Conservation (phyloP, 2,888 invertebrate species). For the Chymomyza fuscimana region DNA sequence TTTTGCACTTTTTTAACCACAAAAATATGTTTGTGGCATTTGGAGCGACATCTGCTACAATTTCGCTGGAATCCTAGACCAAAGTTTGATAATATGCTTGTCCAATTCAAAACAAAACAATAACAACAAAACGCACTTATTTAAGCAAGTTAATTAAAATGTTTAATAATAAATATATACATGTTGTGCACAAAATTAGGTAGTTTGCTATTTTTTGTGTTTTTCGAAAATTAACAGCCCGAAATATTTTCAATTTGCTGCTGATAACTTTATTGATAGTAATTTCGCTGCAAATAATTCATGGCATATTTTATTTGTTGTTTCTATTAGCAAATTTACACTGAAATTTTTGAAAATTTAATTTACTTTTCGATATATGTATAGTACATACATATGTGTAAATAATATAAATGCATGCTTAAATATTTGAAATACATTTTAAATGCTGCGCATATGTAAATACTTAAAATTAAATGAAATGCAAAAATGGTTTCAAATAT, state of each 20-base stretch:
- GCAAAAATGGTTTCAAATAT: not conserved
- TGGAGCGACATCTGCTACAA: slow-evolving; percentile 36
- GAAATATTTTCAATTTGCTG: slow-evolving; percentile 19
- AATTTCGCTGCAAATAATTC: slow-evolving; percentile 18
- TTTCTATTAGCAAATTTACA: slow-evolving; percentile 25
- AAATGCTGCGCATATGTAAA: slow-evolving; percentile 17
- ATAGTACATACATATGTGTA: not conserved
- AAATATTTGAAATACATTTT: slow-evolving; percentile 31
- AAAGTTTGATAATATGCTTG: slow-evolving; percentile 16
- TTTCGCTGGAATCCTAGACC: slow-evolving; percentile 12
- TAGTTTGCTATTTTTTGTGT: slow-evolving; percentile 1
- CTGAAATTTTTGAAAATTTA: slow-evolving; percentile 36
- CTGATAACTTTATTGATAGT: slow-evolving; percentile 23
- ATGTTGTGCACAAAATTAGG: slow-evolving; percentile 31
- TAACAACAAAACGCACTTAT: slow-evolving; percentile 24
- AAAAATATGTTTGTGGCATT: not conserved
- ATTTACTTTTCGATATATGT: slow-evolving; percentile 28
- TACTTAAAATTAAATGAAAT: slow-evolving; percentile 39
- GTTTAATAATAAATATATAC: slow-evolving; percentile 22
- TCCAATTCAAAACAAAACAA: not conserved
- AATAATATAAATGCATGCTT: not conserved
- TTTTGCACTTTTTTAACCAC: not conserved
- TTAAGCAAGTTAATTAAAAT: slow-evolving; percentile 51
- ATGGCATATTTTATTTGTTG: slow-evolving; percentile 8
- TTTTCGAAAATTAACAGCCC: slow-evolving; percentile 17